A percentile compares a stretch with the other conserved stretches of the same genome.
Conservation (phyloP, 30 jellyfish, hydroid and myxozoan species). For the Cassiopea andromeda region DNA sequence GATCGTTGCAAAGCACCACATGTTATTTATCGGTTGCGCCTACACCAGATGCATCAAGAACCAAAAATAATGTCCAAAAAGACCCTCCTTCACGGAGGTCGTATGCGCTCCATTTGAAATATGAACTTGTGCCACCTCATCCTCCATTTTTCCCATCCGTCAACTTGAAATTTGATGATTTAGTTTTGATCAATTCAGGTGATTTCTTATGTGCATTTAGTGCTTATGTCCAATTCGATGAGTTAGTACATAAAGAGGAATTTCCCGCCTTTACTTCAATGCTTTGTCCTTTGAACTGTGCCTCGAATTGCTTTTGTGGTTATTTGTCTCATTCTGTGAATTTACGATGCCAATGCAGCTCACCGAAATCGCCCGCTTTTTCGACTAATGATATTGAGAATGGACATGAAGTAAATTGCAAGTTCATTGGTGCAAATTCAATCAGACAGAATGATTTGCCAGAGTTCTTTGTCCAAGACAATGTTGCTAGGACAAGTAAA, state of each 20-base stretch:
- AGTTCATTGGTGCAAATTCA: no score
- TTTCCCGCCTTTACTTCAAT: neutral
- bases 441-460: neutral
- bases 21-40: conserved; percentile 75
- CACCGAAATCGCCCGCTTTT: neutral
- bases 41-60: neutral
- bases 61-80: neutral
- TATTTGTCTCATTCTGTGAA: neutral
- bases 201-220: conserved; percentile 77
- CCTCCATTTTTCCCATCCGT: conserved; percentile 88
- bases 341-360: neutral
- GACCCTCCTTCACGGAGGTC: neutral
- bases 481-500: no score
- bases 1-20: conserved; percentile 52
- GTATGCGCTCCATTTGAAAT: conserved; percentile 54
- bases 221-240: neutral
- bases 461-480: no score
- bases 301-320: conserved; percentile 43
- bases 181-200: conserved; percentile 81
- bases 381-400: neutral
- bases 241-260: neutral
- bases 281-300: conserved; percentile 12
- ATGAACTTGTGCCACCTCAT: conserved; percentile 86
- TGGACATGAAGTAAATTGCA: neutral
- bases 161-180: conserved; percentile 66